phyloP scores from a whole-genome alignment of 2,888 invertebrate genomes.

The Sycophila texana region DNA sequence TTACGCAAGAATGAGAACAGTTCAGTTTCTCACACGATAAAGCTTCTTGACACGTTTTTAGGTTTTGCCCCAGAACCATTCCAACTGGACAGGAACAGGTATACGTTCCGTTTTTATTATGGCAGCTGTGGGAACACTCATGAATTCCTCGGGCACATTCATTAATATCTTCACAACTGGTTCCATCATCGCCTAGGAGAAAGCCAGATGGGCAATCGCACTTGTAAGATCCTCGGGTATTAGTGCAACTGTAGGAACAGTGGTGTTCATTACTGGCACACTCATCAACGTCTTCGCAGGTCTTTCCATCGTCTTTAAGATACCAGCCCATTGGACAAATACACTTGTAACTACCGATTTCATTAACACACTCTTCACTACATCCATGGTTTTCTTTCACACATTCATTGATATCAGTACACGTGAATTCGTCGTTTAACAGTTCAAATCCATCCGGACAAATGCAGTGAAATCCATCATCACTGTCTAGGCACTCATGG shows the following conservation, averaged over 20 bases:
- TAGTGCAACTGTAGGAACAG: slow-evolving; percentile 64
- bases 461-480: slow-evolving; percentile 74
- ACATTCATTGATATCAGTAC: slow-evolving; percentile 79
- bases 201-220: slow-evolving; percentile 79
- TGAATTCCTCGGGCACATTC: slow-evolving; percentile 76
- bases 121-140: slow-evolving; percentile 79
- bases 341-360: slow-evolving; percentile 75
- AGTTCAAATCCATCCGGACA: slow-evolving; percentile 78
- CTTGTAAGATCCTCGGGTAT: slow-evolving; percentile 65
- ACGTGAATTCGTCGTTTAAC: slow-evolving; percentile 71
- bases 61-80: slow-evolving; percentile 63
- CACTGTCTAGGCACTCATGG: slow-evolving; percentile 67
- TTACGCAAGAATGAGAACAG: slow-evolving; percentile 76
- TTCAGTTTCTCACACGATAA: slow-evolving; percentile 62
- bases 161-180: slow-evolving; percentile 77
- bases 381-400: slow-evolving; percentile 71
- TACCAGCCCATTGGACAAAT: slow-evolving; percentile 68
- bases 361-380: slow-evolving; percentile 77
- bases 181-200: slow-evolving; percentile 71
- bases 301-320: slow-evolving; percentile 59
- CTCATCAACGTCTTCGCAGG: slow-evolving; percentile 68
- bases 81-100: slow-evolving; percentile 77
- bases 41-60: slow-evolving; percentile 58
- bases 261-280: slow-evolving; percentile 50
- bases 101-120: slow-evolving; percentile 77